Evolutionary conservation across 23 tunicate species (phyloP), one percentile per base, ranked within the genome.

Genomic region (Corella eumyota): DNA sequence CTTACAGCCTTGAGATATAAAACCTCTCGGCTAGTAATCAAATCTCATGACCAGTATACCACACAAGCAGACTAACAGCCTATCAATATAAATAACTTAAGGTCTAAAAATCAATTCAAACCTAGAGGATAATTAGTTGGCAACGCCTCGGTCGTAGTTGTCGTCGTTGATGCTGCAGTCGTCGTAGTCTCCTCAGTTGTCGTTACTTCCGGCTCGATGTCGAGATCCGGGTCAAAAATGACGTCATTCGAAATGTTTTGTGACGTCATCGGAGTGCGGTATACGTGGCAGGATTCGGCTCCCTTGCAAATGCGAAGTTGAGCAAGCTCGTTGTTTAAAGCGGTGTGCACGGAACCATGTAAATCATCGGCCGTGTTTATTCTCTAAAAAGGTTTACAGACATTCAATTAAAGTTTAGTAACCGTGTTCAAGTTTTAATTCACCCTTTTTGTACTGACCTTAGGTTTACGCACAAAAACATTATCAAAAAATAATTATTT

Each of bases 271-370:
- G 48, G 48, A 11, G 11, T 51, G 6, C 57, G 57, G 23, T 25
- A 51, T 9, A 75, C 62, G 73, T 75, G 82, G 54, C 94, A 84
- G 56, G 75, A 64, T 19, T 44, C 53, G 0, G 71, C 55, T 17
- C 94, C 94, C 23, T 84, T 75, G 68, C 94, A 84, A 5, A 29
- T 61, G 13, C 94, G 77, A 26, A 84, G 71, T 60, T 63, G 71
- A 4, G 61, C 73, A 21, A 84, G 49, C 72, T 70, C 77, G 22
- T 3, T 60, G 53, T 75, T 69, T n/a, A 73, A 49, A 1, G 69
- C 67, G 30, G 36, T n/a, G 32, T 46, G 76, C 13, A 49, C 65
- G 6, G 44, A 36, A 24, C 36, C 35, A 15, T 40, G 26, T 20
- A 69, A 40, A 4, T 75, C 71, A 17, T 29, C 56, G 50, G 58